Evolutionary conservation across 2,113 vertebrate species (phyloP), one percentile per base, ranked within the genome.

Genomic region (Eretmochelys imbricata): DNA sequence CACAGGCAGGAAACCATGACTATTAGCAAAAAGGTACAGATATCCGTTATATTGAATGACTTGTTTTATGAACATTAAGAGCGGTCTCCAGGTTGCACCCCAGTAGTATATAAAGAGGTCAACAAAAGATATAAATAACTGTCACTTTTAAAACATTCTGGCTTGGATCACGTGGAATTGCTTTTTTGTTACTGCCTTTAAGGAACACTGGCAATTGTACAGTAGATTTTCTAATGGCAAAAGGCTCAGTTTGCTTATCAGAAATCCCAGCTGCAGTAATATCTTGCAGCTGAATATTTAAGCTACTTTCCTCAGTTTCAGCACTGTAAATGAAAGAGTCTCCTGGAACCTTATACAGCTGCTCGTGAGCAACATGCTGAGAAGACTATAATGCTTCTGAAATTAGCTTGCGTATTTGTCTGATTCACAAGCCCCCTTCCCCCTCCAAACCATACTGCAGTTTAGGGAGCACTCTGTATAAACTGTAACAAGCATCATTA

Each of bases 1-100:
- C 97, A 96, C 95, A 97, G 97, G 95, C 98, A 98, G 98, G 97
- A 97, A 94, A 93, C 94, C 90, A 75, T 42, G 80, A 90, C 88
- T 38, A 89, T 94, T 85, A 96, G 91, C 90, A 85, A 50, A 81
- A 90, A 96, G 91, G 92, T 90, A 81, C 94, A 80, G 86, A 92
- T 29, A 90, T 93, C 93, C 94, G 97, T 95, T 90, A 90, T 80
- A 27, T 10, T 25, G 80, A 95, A 93, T 59, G 1, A 54, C 38
- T 85, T 82, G 91, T 7, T 80, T 51, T 86, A 87, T 55, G 76
- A 87, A 7, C 55, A 57, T 92, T 0, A 8, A 88, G 90, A 55
- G 65, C 88, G 53, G 22, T 50, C 84, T 93, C 72, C 83, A 75
- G 80, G 48, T 69, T 82, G 38, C 65, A 3, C 80, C 91, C 62